A percentile compares a stretch with the other conserved stretches of the same genome.
Conservation (phyloP, 2,888 invertebrate species). For the Odontothrips loti region DNA sequence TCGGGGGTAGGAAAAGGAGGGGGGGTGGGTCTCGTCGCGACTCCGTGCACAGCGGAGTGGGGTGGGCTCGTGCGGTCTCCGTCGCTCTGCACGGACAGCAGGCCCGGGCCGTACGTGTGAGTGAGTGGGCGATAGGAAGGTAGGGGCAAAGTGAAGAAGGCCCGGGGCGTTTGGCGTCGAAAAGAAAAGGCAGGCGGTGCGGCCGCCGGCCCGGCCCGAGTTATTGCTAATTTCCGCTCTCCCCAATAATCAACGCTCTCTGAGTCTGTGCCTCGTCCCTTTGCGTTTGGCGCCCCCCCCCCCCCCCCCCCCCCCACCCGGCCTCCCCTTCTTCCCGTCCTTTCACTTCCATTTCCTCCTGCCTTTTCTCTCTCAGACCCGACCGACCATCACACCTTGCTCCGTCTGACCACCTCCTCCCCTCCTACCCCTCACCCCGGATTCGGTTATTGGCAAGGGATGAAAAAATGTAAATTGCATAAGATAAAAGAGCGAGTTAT, state of each 20-base stretch:
- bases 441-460: too few species aligned
- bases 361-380: not conserved
- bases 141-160: not conserved
- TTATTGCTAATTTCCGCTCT: constrained; percentile 21
- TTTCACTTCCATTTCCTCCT: not conserved
- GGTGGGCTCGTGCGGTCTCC: too few species aligned
- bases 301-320: not conserved
- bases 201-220: not conserved
- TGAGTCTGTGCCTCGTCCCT: not conserved
- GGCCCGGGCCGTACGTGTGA: too few species aligned
- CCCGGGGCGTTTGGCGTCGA: not conserved
- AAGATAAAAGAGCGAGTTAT: too few species aligned
- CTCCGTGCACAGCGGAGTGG: too few species aligned
- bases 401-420: too few species aligned
- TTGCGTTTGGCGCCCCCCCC: not conserved
- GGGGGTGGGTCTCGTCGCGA: too few species aligned
- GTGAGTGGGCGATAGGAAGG: not conserved
- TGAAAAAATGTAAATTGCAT: too few species aligned
- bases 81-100: too few species aligned
- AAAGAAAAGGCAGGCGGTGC: not conserved
- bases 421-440: too few species aligned
- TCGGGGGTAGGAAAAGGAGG: too few species aligned
- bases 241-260: constrained; percentile 3
- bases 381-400: not conserved
- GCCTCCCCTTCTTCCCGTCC: not conserved